These are phyloP conservation scores for Mycogona germanica DNA, from an alignment of 2,888 invertebrate species.

Conservation along the genomic window DNA sequence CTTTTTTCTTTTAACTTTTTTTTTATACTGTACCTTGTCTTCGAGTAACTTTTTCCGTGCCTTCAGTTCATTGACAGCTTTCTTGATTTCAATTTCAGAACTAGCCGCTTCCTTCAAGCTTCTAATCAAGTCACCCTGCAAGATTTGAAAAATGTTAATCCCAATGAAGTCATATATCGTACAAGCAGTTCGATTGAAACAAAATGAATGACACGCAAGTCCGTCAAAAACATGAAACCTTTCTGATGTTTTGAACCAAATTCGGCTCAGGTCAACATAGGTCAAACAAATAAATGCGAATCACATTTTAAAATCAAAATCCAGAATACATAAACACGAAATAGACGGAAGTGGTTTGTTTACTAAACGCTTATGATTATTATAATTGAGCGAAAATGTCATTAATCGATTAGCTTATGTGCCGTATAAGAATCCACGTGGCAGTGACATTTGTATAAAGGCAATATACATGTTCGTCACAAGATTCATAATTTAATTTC, in stretches of 20 bases:
- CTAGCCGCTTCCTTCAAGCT: slow-evolving; percentile 76
- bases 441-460: no score
- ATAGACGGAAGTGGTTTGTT: no score
- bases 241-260: neutral
- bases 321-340: no score
- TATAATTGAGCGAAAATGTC: no score
- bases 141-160: slow-evolving; percentile 23
- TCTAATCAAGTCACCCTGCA: slow-evolving; percentile 77
- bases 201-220: neutral
- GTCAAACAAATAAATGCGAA: no score
- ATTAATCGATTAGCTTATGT: no score
- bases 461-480: no score
- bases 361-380: no score
- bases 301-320: no score
- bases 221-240: neutral
- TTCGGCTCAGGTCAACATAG: neutral
- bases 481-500: no score
- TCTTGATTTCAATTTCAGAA: slow-evolving; percentile 82
- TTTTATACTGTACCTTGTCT: slow-evolving; percentile 49
- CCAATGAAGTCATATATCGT: neutral
- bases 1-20: no score
- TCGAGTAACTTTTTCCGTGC: slow-evolving; percentile 78
- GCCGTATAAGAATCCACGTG: no score
- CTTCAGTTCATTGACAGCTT: slow-evolving; percentile 88
- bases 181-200: neutral